Evolutionary conservation across 2,888 invertebrate genomes (phyloP), one percentile per base, ranked within the genome.

Genomic region (Sepiola atlantica): DNA sequence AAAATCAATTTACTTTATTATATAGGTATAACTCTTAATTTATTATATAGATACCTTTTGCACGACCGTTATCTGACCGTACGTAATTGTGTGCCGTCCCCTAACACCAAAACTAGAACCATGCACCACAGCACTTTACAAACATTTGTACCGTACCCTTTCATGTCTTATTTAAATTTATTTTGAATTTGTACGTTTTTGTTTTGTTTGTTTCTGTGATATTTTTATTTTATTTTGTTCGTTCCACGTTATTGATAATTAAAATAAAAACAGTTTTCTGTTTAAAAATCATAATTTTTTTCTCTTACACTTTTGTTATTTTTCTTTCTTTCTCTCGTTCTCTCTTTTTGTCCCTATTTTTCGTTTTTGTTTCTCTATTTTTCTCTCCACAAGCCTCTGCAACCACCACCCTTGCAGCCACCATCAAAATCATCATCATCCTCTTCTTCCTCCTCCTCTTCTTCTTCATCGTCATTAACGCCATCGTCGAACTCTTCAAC

Each of bases 301-400:
- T 45, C 45, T 45, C 45, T 45, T 45, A 45, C 8, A n/a, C 8
- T 45, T 45, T 45, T 45, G 2, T 45, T 45, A 45, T 45, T 45
- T 14, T 16, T 16, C n/a, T 32, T 77, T 77, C 32, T 77, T 16
- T 77, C 77, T n/a, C 77, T 77, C n/a, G 45, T 45, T 77, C 77
- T 32, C n/a, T 77, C 77, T 77, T 32, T 77, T 77, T 14, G n/a
- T n/a, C n/a, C 77, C 77, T 77, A 77, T 77, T 16, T 77, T 77
- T 77, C 32, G n/a, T n/a, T 77, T 77, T 77, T 32, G 77, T 77
- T 77, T 77, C 77, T 77, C 77, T 77, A n/a, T 77, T 77, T 77
- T 77, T 77, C 77, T 77, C 32, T 77, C 77, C 77, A n/a, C 77
- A 77, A 77, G 77, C 77, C 77, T 77, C 77, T 77, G 77, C 77